A percentile compares a stretch with the other conserved stretches of the same genome.
phyloP scores from a whole-genome alignment of 2,888 invertebrate genomes.

The Perithous albicinctus region DNA sequence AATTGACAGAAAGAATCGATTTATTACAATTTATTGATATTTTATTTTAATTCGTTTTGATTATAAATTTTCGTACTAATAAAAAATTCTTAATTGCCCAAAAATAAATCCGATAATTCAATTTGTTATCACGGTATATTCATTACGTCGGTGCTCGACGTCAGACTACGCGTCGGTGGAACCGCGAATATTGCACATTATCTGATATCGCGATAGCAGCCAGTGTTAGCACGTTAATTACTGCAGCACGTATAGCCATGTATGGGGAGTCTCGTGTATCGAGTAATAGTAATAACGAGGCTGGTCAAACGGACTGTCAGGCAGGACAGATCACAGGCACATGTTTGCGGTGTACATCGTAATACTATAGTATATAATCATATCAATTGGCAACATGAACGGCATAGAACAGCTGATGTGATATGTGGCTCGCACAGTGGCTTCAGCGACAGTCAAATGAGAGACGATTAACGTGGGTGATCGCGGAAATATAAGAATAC shows the following conservation, averaged over 20 bases:
- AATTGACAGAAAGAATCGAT: too few relatives aligned
- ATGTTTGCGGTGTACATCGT: constrained; percentile 41
- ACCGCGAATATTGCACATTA: constrained; percentile 27
- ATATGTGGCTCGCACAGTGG: constrained; percentile 63
- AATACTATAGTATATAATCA: constrained; percentile 36
- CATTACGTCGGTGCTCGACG: constrained; percentile 12
- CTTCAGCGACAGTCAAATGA: constrained; percentile 66
- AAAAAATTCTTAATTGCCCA: not conserved
- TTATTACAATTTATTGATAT: too few relatives aligned
- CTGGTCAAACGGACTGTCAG: constrained; percentile 56
- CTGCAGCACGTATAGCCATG: constrained; percentile 12
- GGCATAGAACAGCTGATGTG: constrained; percentile 62
- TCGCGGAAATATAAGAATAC: constrained; percentile 36
- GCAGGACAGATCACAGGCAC: constrained; percentile 62
- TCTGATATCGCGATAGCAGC: constrained; percentile 45
- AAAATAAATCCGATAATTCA: not conserved
- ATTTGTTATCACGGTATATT: not conserved
- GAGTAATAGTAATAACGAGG: constrained; percentile 41
- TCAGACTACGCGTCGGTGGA: not conserved
- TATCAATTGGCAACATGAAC: constrained; percentile 60
- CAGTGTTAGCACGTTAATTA: constrained; percentile 20
- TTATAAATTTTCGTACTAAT: not conserved
- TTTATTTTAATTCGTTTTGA: not conserved
- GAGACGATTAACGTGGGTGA: constrained; percentile 56
- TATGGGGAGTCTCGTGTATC: constrained; percentile 24